Percentiles rank a stretch among this genome's conserved stretches.
These are phyloP conservation scores for Catharus ustulatus DNA, from an alignment of 2,797 vertebrate species.

Conservation along the genomic window DNA sequence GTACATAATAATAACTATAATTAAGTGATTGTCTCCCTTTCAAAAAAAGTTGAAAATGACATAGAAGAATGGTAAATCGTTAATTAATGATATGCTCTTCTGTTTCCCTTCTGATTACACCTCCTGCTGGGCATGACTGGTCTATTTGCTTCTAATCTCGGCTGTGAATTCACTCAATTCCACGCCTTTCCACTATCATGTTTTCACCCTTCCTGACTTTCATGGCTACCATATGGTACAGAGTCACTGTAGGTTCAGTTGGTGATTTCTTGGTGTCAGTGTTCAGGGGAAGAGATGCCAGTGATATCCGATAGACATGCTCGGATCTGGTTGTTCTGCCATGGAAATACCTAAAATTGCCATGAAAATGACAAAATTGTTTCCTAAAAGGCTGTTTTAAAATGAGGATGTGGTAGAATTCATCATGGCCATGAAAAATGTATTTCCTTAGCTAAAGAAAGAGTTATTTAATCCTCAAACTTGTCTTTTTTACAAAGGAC, in stretches of 20 bases:
- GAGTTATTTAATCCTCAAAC: background rate
- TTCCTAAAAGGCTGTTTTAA: constrained; percentile 10
- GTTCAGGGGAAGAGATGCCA: background rate
- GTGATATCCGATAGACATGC: background rate
- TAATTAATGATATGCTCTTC: constrained; percentile 65
- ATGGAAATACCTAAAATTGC: constrained; percentile 58
- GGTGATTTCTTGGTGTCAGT: constrained; percentile 35
- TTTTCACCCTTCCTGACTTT: constrained; percentile 53
- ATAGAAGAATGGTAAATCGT: constrained; percentile 52
- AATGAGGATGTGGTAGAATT: constrained; percentile 11
- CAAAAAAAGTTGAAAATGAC: constrained; percentile 47
- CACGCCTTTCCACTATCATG: background rate
- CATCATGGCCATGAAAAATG: constrained; percentile 21
- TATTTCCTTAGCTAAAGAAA: constrained; percentile 28
- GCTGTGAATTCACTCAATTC: constrained; percentile 51
- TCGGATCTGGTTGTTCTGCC: constrained; percentile 29
- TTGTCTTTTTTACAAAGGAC: background rate
- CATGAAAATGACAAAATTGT: constrained; percentile 35
- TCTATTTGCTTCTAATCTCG: constrained; percentile 50
- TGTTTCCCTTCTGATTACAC: constrained; percentile 64
- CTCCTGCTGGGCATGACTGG: constrained; percentile 54
- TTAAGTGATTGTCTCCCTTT: constrained; percentile 63
- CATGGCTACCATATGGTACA: constrained; percentile 7
- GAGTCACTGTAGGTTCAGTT: background rate
- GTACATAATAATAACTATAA: constrained; percentile 59